Conservation (phyloP, 2,797 vertebrate species). For the Labeo calbasu region DNA sequence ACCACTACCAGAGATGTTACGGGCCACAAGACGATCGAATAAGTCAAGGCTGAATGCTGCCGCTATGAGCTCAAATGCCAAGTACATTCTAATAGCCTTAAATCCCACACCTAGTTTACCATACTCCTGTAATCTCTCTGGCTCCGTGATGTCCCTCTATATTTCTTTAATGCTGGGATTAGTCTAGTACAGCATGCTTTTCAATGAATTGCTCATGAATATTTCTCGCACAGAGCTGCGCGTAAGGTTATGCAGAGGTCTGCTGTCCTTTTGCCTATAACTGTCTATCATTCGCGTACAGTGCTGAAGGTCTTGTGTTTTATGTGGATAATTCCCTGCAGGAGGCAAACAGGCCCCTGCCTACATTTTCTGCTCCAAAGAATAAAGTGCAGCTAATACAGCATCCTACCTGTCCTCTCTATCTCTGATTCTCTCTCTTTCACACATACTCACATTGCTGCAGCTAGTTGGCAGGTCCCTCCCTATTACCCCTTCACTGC, state of each 20-base stretch:
- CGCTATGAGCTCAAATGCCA: slow-evolving; percentile 32
- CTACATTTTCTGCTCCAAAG: slow-evolving; percentile 69
- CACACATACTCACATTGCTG: slow-evolving; percentile 53
- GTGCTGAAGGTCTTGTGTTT: slow-evolving; percentile 52
- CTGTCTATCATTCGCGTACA: slow-evolving; percentile 28
- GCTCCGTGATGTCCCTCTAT: background rate
- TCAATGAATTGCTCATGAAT: slow-evolving; percentile 34
- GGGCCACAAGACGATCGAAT: slow-evolving; percentile 6
- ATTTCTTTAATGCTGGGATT: slow-evolving; percentile 34
- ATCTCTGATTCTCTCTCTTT: slow-evolving; percentile 37
- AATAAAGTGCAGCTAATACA: slow-evolving; percentile 65
- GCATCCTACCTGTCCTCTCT: slow-evolving; percentile 53
- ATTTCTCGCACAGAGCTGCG: slow-evolving; percentile 10
- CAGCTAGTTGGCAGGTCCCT: slow-evolving; percentile 54
- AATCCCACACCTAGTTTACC: slow-evolving; percentile 27
- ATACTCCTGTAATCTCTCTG: slow-evolving; percentile 24
- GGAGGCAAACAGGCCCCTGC: slow-evolving; percentile 55
- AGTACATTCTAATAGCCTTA: slow-evolving; percentile 33
- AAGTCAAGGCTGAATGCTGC: slow-evolving; percentile 13
- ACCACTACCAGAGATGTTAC: slow-evolving; percentile 25
- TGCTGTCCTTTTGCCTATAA: slow-evolving; percentile 26
- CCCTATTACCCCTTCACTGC: slow-evolving; percentile 35
- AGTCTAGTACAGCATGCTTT: slow-evolving; percentile 20
- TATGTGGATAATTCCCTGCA: slow-evolving; percentile 39
- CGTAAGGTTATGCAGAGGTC: slow-evolving; percentile 27